Evolutionary conservation across 1,140 invertebrate genomes (phyloP).

Genomic region (Gonatopus flavifemur): DNA sequence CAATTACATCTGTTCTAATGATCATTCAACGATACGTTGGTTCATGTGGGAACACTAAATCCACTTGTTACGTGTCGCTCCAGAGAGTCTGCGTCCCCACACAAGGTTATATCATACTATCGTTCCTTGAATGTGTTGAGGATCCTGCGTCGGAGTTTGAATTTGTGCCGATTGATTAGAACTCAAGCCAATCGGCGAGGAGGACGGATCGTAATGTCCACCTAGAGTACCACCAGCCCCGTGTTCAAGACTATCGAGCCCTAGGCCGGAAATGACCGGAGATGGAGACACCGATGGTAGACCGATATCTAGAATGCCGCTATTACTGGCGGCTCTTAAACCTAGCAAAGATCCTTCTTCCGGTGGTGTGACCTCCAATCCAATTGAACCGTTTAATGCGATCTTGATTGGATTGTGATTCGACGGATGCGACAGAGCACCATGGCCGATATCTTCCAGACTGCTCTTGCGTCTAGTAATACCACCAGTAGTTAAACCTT

Average conservation of each 20-base stretch:
- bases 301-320: conserved; percentile 60
- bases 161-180: conserved; percentile 35
- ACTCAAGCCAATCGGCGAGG: conserved; percentile 32
- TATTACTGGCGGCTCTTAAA: conserved; percentile 58
- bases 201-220: conserved; percentile 48
- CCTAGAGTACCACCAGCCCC: conserved; percentile 57
- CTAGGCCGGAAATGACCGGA: conserved; percentile 19
- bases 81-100: conserved; percentile 79
- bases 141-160: conserved; percentile 60
- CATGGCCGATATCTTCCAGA: conserved; percentile 80
- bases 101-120: conserved; percentile 91
- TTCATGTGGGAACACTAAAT: conserved; percentile 60
- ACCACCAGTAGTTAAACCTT: conserved; percentile 69
- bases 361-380: conserved; percentile 80
- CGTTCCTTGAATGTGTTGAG: conserved; percentile 80
- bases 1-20: not conserved
- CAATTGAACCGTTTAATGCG: conserved; percentile 81
- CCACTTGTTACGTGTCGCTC: conserved; percentile 70
- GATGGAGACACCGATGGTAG: conserved; percentile 57
- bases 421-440: conserved; percentile 60
- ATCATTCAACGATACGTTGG: conserved; percentile 4
- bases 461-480: conserved; percentile 73
- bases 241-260: conserved; percentile 25
- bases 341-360: conserved; percentile 65
- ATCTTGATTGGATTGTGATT: conserved; percentile 76